Evolutionary conservation across 2,797 vertebrate species (phyloP), one percentile per base, ranked within the genome.

Genomic region (Dromococcyx pavoninus): DNA sequence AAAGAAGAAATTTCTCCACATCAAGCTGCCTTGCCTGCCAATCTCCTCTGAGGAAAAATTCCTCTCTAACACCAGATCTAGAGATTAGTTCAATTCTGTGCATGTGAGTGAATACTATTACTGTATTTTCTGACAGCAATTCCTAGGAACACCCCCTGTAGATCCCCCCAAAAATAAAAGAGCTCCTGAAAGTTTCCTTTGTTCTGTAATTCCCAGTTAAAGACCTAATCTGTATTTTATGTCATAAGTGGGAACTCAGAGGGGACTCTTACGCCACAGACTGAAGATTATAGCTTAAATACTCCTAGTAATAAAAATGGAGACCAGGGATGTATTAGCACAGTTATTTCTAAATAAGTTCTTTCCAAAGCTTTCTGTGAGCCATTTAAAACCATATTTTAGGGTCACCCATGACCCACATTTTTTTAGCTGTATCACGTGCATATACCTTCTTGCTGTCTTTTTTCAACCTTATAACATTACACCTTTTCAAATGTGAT

Each of bases 271-370:
- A 91, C 18, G 5, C 51, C 91, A 94, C 66, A 61, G 78, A 74
- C 28, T 82, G 57, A 79, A 91, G 84, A 93, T 93, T 91, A 87
- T 41, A 69, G 46, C 13, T 89, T 93, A 95, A 94, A 78, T 72
- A 53, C 17, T 78, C 54, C 73, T 82, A 60, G 28, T 30, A 92
- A 86, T 70, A 91, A 80, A 94, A 89, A 88, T 53, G 60, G 74
- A 82, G 58, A 76, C 78, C 69, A 75, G 77, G 32, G 35, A 75
- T 23, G 39, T 74, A 94, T 94, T 93, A 96, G 28, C 24, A 90
- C 74, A 84, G 94, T 93, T 92, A 91, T 91, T 94, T 93, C 84
- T 89, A 92, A 95, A 65, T 66, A 91, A 89, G 69, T 84, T 92
- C 22, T 91, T 96, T 96, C 85, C 64, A 92, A 93, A 95, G 90